Evolutionary conservation across 2,113 vertebrate species (phyloP).

Genomic region (Sinocyclocheilus anshuiensis): DNA sequence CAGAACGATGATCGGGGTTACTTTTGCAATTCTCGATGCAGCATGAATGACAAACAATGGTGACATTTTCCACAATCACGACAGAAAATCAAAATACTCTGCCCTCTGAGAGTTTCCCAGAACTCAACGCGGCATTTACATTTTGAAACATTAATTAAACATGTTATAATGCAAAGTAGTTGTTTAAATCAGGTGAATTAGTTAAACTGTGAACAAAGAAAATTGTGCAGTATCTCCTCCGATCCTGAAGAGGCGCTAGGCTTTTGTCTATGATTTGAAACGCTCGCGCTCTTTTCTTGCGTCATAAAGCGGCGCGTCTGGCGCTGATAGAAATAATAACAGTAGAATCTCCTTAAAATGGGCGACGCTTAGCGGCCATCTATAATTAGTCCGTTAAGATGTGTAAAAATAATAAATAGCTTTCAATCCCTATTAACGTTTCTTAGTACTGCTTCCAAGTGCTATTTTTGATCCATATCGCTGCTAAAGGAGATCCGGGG

Average conservation of each 20-base stretch:
- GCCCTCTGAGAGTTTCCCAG: too few relatives aligned
- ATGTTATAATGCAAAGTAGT: too few relatives aligned
- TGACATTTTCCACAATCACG: too few relatives aligned
- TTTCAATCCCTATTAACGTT: neutral
- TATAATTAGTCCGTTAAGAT: neutral
- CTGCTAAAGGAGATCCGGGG: neutral
- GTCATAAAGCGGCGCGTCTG: neutral
- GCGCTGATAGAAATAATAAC: neutral
- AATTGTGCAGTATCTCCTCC: conserved; percentile 1
- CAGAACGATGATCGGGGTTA: too few relatives aligned
- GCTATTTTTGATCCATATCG: neutral
- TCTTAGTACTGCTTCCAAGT: neutral
- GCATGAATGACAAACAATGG: too few relatives aligned
- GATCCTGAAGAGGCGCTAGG: neutral
- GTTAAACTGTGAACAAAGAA: neutral
- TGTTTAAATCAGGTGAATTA: too few relatives aligned
- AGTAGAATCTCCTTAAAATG: neutral
- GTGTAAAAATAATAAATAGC: neutral
- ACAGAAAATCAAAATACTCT: too few relatives aligned
- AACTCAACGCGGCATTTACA: neutral
- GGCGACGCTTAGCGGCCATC: neutral
- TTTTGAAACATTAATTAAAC: too few relatives aligned
- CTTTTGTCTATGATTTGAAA: neutral
- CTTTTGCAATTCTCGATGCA: too few relatives aligned
- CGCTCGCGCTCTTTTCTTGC: neutral